These are phyloP conservation scores for Eufriesea mexicana DNA, from an alignment of 1,140 invertebrate species.

Conservation along the genomic window DNA sequence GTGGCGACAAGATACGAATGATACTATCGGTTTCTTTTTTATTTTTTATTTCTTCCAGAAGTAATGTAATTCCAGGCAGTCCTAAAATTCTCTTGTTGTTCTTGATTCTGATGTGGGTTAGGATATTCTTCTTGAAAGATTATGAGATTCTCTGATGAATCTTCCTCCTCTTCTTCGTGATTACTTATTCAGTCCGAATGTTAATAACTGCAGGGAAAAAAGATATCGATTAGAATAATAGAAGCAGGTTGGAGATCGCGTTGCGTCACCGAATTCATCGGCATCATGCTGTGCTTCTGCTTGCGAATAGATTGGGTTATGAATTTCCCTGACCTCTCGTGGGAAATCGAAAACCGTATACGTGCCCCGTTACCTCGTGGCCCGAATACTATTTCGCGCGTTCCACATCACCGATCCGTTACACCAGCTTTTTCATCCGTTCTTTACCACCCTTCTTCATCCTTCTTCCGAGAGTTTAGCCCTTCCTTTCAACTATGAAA, in stretches of 20 bases:
- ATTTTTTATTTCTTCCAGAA: neutral
- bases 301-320: conserved; percentile 48
- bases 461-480: neutral
- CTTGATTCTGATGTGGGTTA: neutral
- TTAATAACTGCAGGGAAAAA: neutral
- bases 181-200: no score
- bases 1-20: neutral
- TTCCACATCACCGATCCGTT: conserved; percentile 32
- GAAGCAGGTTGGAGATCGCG: neutral
- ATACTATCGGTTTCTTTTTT: neutral
- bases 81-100: no score
- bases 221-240: conserved; percentile 1
- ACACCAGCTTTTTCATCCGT: conserved; percentile 6
- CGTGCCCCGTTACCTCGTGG: conserved; percentile 6
- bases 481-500: neutral
- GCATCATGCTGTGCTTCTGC: neutral
- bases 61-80: no score
- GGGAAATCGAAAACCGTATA: conserved; percentile 50
- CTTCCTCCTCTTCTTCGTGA: rapidly evolving
- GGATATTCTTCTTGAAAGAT: neutral
- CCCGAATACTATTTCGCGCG: conserved; percentile 49
- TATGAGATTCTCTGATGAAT: neutral
- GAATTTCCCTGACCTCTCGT: conserved; percentile 48
- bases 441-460: conserved; percentile 1
- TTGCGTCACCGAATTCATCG: conserved; percentile 20